These are phyloP conservation scores for Moxostoma hubbsi DNA, from an alignment of 2,797 vertebrate genomes.

Conservation along the genomic window DNA sequence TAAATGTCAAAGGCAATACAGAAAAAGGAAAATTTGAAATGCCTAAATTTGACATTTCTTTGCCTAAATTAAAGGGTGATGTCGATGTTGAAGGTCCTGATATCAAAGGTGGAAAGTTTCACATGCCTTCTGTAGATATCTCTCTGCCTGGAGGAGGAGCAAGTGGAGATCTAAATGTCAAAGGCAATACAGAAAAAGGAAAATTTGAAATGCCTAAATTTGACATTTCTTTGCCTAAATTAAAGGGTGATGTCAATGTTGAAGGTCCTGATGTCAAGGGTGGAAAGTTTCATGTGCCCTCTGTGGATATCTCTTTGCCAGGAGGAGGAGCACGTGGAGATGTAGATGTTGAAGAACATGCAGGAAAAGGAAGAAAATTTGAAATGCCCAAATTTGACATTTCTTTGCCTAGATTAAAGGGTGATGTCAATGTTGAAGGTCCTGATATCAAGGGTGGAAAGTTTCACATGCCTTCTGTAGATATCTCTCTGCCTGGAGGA, in stretches of 20 bases:
- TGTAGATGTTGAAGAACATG: conserved; percentile 36
- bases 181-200: background rate
- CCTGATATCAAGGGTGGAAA: conserved; percentile 51
- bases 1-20: too few relatives aligned
- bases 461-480: conserved; percentile 35
- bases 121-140: conserved; percentile 48
- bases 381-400: conserved; percentile 48
- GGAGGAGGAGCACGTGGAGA: conserved; percentile 61
- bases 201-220: conserved; percentile 28
- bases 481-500: conserved; percentile 64
- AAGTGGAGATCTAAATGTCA: background rate
- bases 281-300: conserved; percentile 53
- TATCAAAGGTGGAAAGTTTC: conserved; percentile 56
- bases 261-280: background rate
- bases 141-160: conserved; percentile 57
- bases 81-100: background rate
- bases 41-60: too few relatives aligned
- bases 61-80: too few relatives aligned
- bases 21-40: too few relatives aligned
- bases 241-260: background rate
- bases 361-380: conserved; percentile 14
- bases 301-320: conserved; percentile 65
- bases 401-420: conserved; percentile 53
- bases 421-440: background rate
- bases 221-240: too few relatives aligned